Evolutionary conservation across 2,797 vertebrate species (phyloP).

Genomic region (Jordanella pulchra): DNA sequence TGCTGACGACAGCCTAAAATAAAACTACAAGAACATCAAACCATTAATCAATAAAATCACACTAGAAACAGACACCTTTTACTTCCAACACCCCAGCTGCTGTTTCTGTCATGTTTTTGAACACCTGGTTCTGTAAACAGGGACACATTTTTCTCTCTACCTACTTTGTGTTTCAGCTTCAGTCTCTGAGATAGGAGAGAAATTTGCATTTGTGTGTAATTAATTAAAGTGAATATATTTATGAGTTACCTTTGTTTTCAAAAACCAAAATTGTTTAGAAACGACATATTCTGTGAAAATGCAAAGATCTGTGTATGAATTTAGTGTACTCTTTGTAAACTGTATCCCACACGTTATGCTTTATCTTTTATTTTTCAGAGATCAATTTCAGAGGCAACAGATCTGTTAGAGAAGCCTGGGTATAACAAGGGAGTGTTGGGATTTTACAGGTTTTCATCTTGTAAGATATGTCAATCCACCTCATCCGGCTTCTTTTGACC

Average conservation of each 20-base stretch:
- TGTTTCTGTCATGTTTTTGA: not conserved
- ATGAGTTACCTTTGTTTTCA: not conserved
- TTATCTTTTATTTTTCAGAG: not conserved
- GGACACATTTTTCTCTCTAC: not conserved
- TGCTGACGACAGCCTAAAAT: not conserved
- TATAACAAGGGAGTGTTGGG: not conserved
- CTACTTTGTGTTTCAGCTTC: not conserved
- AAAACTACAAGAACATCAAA: not conserved
- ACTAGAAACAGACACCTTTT: not conserved
- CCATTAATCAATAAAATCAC: not conserved
- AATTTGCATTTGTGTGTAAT: not conserved
- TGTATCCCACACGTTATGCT: not conserved
- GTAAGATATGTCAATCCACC: too few species aligned
- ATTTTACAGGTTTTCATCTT: too few species aligned
- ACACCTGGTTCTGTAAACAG: not conserved
- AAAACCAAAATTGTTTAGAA: not conserved
- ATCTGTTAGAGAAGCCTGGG: not conserved
- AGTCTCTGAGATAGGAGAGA: not conserved
- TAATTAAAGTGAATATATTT: not conserved
- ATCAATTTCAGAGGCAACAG: not conserved
- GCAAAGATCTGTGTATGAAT: not conserved
- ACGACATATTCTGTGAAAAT: not conserved
- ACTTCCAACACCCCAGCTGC: not conserved
- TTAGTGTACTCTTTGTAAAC: not conserved
- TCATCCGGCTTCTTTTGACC: too few species aligned